These are phyloP conservation scores for Trinorchestia longiramus DNA, from an alignment of 1,140 invertebrate species.

Conservation along the genomic window DNA sequence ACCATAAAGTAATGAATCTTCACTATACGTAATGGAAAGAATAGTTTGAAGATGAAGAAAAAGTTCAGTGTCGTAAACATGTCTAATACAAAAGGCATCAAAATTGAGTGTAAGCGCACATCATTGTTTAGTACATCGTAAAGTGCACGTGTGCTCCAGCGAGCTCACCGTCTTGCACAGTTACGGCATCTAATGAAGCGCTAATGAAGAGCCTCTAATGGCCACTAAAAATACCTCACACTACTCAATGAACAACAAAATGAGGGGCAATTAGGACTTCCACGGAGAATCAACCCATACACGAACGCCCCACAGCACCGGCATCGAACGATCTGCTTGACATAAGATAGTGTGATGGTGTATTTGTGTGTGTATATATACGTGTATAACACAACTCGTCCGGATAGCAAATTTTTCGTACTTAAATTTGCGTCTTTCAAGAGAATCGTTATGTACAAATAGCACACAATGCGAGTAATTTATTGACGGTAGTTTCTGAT, in stretches of 20 bases:
- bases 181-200: constrained; percentile 35
- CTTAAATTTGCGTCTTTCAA: not conserved
- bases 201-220: constrained; percentile 35
- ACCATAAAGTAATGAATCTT: too few relatives aligned
- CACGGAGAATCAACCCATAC: not conserved
- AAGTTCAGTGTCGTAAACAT: too few relatives aligned
- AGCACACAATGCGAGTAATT: too few relatives aligned
- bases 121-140: constrained; percentile 4
- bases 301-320: not conserved
- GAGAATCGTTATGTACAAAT: too few relatives aligned
- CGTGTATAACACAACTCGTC: not conserved
- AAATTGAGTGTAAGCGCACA: too few relatives aligned
- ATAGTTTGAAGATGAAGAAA: too few relatives aligned
- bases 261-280: constrained; percentile 21
- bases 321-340: not conserved
- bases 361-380: not conserved
- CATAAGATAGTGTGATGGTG: not conserved
- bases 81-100: too few relatives aligned
- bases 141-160: not conserved
- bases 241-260: constrained; percentile 28
- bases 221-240: constrained; percentile 17
- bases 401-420: not conserved
- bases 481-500: not conserved
- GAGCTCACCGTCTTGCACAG: not conserved
- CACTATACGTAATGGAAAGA: too few relatives aligned